A percentile compares a stretch with the other conserved stretches of the same genome.
Evolutionary conservation across 2,888 invertebrate genomes (phyloP).

Genomic region (Pediacus dermestoides): DNA sequence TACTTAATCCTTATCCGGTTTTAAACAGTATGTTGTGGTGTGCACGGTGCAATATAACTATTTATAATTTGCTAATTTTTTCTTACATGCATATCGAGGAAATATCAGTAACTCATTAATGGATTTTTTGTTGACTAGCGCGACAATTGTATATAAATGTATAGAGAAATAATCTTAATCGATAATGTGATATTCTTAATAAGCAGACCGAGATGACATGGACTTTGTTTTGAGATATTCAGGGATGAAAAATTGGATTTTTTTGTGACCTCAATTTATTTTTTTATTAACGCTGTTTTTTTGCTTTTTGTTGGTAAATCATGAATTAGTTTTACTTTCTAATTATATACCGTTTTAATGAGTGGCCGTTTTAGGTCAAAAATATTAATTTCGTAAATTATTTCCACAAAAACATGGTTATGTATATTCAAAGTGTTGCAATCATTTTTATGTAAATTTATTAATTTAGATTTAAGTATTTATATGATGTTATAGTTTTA

Average conservation of each 20-base stretch:
- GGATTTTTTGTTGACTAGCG: neutral
- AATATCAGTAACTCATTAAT: neutral
- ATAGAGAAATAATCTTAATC: conserved; percentile 10
- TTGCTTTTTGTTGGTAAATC: conserved; percentile 1
- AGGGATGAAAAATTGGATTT: conserved; percentile 3
- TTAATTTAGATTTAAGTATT: conserved; percentile 44
- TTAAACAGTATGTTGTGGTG: too few relatives aligned
- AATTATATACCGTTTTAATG: conserved; percentile 13
- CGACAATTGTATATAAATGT: conserved; percentile 11
- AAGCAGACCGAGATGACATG: conserved; percentile 18
- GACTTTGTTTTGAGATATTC: conserved; percentile 9
- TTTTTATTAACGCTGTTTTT: neutral
- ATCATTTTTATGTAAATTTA: conserved; percentile 33
- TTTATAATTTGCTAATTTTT: too few relatives aligned
- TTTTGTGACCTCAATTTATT: conserved; percentile 2
- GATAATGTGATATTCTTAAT: conserved; percentile 24
- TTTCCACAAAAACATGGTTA: too few relatives aligned
- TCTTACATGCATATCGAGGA: conserved; percentile 1
- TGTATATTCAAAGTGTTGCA: conserved; percentile 11
- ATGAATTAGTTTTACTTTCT: conserved; percentile 11
- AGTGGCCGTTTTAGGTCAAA: conserved; percentile 29
- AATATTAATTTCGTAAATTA: too few relatives aligned
- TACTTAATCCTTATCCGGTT: too few relatives aligned
- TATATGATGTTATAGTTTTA: conserved; percentile 46
- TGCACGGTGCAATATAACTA: too few relatives aligned